Evolutionary conservation across 1,140 invertebrate genomes (phyloP), one percentile per base, ranked within the genome.

Genomic region (Alviniconcha marisindica): DNA sequence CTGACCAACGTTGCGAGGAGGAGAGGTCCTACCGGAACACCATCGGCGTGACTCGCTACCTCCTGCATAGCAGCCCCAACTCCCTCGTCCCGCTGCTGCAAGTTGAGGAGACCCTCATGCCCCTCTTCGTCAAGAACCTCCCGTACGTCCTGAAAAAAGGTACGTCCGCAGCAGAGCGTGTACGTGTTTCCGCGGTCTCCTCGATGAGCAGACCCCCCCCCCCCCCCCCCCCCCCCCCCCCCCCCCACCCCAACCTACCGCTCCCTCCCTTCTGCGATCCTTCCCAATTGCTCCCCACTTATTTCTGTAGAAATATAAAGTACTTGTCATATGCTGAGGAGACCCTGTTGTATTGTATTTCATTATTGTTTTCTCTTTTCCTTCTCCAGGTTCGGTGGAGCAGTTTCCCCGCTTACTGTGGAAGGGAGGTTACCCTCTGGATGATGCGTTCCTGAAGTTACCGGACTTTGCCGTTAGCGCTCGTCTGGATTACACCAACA

Each of bases 391-490:
- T 21, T 71, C 69, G 1, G 36, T 40, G 36, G 69, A 71, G 24
- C 69, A 71, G 36, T 71, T 71, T 18, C 69, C 69, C 3, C 33
- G 69, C 14, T 18, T 71, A 36, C 36, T 71, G 69, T 71, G 69
- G 69, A 38, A 40, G 21, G 69, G 69, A 7, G 69, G 69, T 0
- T 71, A 71, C 69, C 69, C 69, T 18, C 69, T 40, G 69, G 69
- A 71, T 24, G 69, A 71, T 18, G 69, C 69, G 33, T 71, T 71
- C 69, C 36, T 71, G 14, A 42, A 33, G 4, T 21, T 71, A 18
- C 69, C 69, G 36, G 69, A 71, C 69, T 71, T 71, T 24, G 69
- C 69, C 36, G 69, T 71, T 36, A 71, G 36, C 24, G 69, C 69
- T 2, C 15, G 69, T 0, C 69, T 71, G 36, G 69, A 71, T 5